Evolutionary conservation across 1,140 invertebrate species (phyloP).

Genomic region (Drosophila trapezifrons): DNA sequence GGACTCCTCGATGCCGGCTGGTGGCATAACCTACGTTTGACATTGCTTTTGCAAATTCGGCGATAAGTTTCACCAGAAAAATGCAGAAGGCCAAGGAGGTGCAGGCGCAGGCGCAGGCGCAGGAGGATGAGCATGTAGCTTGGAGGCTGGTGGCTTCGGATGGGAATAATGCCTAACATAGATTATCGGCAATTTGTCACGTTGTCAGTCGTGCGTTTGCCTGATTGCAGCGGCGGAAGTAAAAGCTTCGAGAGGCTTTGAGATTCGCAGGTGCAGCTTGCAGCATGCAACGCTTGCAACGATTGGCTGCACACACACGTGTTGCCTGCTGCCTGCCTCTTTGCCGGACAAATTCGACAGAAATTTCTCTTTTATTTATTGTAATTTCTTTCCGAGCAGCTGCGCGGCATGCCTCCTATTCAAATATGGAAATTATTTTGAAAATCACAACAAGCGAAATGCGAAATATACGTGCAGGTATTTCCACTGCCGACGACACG

Average conservation of each 20-base stretch:
- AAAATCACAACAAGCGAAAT: conserved; percentile 33
- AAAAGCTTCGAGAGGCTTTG: conserved; percentile 51
- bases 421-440: conserved; percentile 69
- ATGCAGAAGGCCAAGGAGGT: conserved; percentile 43
- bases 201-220: conserved; percentile 73
- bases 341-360: conserved; percentile 29
- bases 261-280: conserved; percentile 54
- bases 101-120: not conserved
- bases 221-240: conserved; percentile 69
- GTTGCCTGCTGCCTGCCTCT: not conserved
- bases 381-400: conserved; percentile 41
- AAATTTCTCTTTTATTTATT: conserved; percentile 81
- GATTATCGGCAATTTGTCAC: conserved; percentile 79
- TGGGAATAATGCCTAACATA: conserved; percentile 17
- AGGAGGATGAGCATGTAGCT: not conserved
- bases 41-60: conserved; percentile 63
- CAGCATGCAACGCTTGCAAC: not conserved
- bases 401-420: conserved; percentile 22
- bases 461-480: conserved; percentile 18
- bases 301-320: conserved; percentile 13
- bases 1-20: conserved; percentile 18
- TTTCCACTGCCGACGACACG: conserved; percentile 38
- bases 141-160: not conserved
- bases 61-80: conserved; percentile 76
- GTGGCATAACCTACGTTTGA: conserved; percentile 79